A percentile compares a stretch with the other conserved stretches of the same genome.
Conservation (phyloP, 2,888 invertebrate species). For the Noctua janthe region DNA sequence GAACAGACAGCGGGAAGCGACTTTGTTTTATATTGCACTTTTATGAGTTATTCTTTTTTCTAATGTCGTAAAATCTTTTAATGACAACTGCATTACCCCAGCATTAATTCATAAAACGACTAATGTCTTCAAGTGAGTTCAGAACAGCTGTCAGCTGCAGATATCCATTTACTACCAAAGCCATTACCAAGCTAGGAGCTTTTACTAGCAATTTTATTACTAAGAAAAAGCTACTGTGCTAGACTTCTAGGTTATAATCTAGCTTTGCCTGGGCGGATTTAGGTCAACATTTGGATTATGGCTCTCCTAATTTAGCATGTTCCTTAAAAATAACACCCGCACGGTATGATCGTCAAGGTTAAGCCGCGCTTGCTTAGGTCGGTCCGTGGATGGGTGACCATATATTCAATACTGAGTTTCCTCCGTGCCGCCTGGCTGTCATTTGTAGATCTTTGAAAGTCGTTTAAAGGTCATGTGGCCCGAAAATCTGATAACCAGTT, state of each 20-base stretch:
- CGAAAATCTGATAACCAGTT: too few relatives aligned
- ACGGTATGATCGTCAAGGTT: too few relatives aligned
- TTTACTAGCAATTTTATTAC: constrained; percentile 21
- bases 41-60: neutral
- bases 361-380: too few relatives aligned
- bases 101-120: constrained; percentile 21
- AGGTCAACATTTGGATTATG: constrained; percentile 20
- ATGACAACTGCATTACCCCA: constrained; percentile 39
- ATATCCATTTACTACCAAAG: constrained; percentile 14
- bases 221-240: constrained; percentile 26
- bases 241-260: constrained; percentile 21
- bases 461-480: too few relatives aligned
- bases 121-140: constrained; percentile 15
- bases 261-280: constrained; percentile 4
- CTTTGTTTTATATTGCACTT: too few relatives aligned
- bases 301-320: neutral
- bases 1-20: too few relatives aligned
- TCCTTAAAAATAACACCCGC: too few relatives aligned
- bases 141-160: neutral
- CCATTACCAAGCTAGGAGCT: neutral
- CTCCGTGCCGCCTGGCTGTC: too few relatives aligned
- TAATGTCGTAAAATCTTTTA: constrained; percentile 3
- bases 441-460: too few relatives aligned
- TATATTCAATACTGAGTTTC: too few relatives aligned
- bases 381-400: too few relatives aligned